Percentiles rank a stretch among this genome's conserved stretches.
phyloP scores from a whole-genome alignment of 2,113 vertebrate genomes.

The Alectura lathami region DNA sequence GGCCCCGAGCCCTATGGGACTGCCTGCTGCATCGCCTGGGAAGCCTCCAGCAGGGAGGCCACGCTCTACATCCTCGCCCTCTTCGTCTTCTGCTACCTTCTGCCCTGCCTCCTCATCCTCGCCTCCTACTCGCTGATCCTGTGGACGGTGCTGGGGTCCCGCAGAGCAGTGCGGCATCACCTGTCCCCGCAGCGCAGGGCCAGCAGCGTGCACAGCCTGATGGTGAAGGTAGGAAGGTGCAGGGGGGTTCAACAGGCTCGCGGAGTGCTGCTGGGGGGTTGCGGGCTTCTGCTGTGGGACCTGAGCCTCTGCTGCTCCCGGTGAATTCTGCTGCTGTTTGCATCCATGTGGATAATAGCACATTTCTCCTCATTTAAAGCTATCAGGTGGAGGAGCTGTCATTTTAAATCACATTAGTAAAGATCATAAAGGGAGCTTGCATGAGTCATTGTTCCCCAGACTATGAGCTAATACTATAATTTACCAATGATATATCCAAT shows the following conservation, averaged over 20 bases:
- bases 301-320: fast-evolving
- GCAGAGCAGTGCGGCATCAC: conserved; percentile 80
- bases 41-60: conserved; percentile 70
- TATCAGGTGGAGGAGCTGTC: conserved; percentile 19
- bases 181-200: conserved; percentile 75
- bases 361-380: background rate
- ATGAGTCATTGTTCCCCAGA: conserved; percentile 51
- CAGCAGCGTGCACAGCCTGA: conserved; percentile 72
- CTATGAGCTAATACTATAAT: conserved; percentile 30
- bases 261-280: background rate
- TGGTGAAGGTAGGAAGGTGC: conserved; percentile 75
- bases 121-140: conserved; percentile 82
- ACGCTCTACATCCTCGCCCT: conserved; percentile 83
- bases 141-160: conserved; percentile 77
- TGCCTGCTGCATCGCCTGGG: conserved; percentile 87
- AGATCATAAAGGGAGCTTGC: background rate
- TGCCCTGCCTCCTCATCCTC: conserved; percentile 84
- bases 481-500: background rate
- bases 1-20: conserved; percentile 87
- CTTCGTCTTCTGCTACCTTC: conserved; percentile 86
- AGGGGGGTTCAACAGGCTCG: no score
- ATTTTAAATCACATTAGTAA: conserved; percentile 16
- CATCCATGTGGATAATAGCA: background rate
- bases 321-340: background rate
- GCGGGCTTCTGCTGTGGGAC: no score